Percentiles rank a stretch among this genome's conserved stretches.
Evolutionary conservation across 35 echinoderm and acorn worm species (phyloP).

Genomic region (Apostichopus parvimensis): DNA sequence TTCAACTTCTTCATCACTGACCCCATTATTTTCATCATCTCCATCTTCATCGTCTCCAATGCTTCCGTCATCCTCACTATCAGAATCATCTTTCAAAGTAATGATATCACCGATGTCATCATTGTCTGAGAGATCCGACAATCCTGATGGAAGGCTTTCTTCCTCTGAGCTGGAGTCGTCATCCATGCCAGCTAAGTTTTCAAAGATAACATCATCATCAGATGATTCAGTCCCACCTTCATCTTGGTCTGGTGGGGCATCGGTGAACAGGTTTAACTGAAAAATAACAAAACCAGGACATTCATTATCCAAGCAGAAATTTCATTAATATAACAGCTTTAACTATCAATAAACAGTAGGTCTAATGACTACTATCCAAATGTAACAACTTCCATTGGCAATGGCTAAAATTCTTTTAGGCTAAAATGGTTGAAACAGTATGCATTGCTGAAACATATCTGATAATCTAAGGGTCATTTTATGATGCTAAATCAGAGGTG

Average conservation of each 20-base stretch:
- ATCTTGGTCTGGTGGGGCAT: constrained; percentile 65
- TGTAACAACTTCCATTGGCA: too few species aligned
- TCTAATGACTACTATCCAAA: too few species aligned
- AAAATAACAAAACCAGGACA: not conserved
- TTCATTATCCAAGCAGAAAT: too few species aligned
- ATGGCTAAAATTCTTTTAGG: too few species aligned
- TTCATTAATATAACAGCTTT: too few species aligned
- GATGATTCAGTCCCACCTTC: not conserved
- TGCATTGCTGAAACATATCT: too few species aligned
- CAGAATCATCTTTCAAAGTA: constrained; percentile 44
- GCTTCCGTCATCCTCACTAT: constrained; percentile 29
- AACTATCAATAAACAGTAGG: too few species aligned
- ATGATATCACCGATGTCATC: constrained; percentile 32
- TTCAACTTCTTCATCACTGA: constrained; percentile 55
- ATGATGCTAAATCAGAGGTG: too few species aligned
- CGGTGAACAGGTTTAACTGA: constrained; percentile 65
- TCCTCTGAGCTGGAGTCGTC: constrained; percentile 47
- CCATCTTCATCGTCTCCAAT: constrained; percentile 23
- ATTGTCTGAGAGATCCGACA: constrained; percentile 17
- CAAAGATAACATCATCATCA: constrained; percentile 51
- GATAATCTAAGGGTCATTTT: too few species aligned
- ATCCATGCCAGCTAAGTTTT: not conserved
- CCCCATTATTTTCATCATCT: constrained; percentile 31
- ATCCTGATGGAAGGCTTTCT: not conserved
- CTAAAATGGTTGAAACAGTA: too few species aligned